These are phyloP conservation scores for Cyaniris semiargus DNA, from an alignment of 2,888 invertebrate species.

Conservation along the genomic window DNA sequence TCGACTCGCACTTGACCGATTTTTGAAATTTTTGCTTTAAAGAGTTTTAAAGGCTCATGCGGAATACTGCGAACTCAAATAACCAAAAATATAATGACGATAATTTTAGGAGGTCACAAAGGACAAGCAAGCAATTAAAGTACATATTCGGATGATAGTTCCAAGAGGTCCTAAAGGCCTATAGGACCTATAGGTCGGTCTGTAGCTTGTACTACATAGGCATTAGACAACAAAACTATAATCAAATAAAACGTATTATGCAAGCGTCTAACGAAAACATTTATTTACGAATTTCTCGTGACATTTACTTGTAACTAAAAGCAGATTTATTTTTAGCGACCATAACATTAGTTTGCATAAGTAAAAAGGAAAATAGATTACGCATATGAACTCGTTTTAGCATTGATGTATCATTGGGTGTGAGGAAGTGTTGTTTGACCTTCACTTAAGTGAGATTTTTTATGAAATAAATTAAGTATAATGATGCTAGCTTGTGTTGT, in stretches of 20 bases:
- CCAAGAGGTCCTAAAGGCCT: too few species aligned
- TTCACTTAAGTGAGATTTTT: neutral
- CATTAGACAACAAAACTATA: too few species aligned
- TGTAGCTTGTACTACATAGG: too few species aligned
- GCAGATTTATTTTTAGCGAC: constrained; percentile 22
- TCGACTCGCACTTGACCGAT: too few species aligned
- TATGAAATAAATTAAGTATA: neutral
- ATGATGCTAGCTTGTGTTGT: neutral
- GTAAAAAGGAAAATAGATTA: constrained; percentile 23
- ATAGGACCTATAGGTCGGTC: too few species aligned
- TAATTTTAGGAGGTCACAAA: too few species aligned
- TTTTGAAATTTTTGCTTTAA: too few species aligned
- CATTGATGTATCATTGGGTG: neutral
- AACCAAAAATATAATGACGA: too few species aligned
- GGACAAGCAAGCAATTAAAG: too few species aligned
- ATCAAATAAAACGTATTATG: neutral
- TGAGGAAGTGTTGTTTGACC: constrained; percentile 5
- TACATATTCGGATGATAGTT: too few species aligned
- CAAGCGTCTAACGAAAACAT: constrained; percentile 5
- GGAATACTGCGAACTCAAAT: too few species aligned
- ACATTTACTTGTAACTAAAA: constrained; percentile 6
- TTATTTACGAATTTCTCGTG: neutral
- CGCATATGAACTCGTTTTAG: constrained; percentile 21
- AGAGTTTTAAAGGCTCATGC: too few species aligned
- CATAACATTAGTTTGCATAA: constrained; percentile 19